Conservation (phyloP, 2,797 vertebrate species). For the Cirrhinus mrigala region DNA sequence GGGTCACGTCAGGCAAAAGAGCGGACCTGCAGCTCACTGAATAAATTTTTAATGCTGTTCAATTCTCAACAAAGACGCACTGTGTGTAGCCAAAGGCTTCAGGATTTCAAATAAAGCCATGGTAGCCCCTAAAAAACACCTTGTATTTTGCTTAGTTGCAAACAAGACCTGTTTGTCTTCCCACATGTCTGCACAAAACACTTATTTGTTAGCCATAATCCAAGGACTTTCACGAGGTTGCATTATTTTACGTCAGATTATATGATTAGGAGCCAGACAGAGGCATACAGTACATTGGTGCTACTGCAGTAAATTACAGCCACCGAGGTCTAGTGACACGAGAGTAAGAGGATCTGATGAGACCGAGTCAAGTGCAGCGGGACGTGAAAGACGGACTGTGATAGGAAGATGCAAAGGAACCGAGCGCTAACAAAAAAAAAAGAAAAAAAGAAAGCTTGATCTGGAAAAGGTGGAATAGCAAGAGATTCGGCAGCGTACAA, state of each 20-base stretch:
- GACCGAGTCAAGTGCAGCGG: background rate
- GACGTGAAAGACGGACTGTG: background rate
- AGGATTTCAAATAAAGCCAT: background rate
- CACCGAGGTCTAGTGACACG: slow-evolving; percentile 23
- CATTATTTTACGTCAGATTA: slow-evolving; percentile 77
- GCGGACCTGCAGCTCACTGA: background rate
- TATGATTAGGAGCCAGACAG: slow-evolving; percentile 52
- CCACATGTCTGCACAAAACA: background rate
- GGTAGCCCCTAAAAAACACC: background rate
- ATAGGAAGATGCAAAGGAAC: background rate
- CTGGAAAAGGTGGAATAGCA: background rate
- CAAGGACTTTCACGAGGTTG: slow-evolving; percentile 59
- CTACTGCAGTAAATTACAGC: slow-evolving; percentile 22
- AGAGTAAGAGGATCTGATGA: slow-evolving; percentile 31
- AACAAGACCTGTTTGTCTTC: slow-evolving; percentile 26
- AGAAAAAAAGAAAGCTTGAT: background rate
- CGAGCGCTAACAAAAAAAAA: background rate
- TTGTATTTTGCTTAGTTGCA: slow-evolving; percentile 10
- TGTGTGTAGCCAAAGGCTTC: background rate
- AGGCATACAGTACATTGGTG: slow-evolving; percentile 22
- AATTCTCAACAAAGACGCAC: background rate
- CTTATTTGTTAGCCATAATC: slow-evolving; percentile 53
- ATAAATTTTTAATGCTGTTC: slow-evolving; percentile 2
- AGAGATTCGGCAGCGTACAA: background rate
- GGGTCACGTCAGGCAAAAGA: background rate